Conservation (phyloP, 2,113 vertebrate genomes). For the Hassar affinis region DNA sequence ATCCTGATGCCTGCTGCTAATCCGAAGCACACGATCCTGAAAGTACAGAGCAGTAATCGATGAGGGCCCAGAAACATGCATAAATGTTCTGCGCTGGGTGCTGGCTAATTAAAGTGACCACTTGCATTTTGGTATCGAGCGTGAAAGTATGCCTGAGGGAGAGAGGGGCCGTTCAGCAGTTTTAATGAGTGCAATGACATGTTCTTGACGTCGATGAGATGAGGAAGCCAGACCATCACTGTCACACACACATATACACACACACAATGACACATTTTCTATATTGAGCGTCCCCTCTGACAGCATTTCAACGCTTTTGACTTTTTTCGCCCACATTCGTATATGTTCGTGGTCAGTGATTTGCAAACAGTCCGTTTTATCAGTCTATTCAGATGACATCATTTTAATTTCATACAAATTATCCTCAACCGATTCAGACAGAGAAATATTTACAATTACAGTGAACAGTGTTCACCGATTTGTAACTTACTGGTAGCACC, state of each 20-base stretch:
- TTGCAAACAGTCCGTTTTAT: not conserved
- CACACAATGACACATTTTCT: slow-evolving; percentile 64
- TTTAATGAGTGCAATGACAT: slow-evolving; percentile 73
- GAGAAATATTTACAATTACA: not conserved
- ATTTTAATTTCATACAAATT: not conserved
- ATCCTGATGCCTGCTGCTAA: slow-evolving; percentile 1
- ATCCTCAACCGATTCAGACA: not conserved
- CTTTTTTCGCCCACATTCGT: not conserved
- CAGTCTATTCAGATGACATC: not conserved
- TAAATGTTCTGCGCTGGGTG: slow-evolving; percentile 46
- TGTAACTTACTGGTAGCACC: not conserved
- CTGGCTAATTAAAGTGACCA: slow-evolving; percentile 49
- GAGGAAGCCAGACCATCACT: slow-evolving; percentile 63
- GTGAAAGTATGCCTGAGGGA: slow-evolving; percentile 44
- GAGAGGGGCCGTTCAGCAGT: slow-evolving; percentile 55
- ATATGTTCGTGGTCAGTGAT: not conserved
- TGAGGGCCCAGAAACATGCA: slow-evolving; percentile 35
- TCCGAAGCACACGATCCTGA: slow-evolving; percentile 3
- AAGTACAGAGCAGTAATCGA: slow-evolving; percentile 46
- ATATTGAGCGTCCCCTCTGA: slow-evolving; percentile 64
- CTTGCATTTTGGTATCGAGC: slow-evolving; percentile 51
- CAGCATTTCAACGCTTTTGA: slow-evolving; percentile 39
- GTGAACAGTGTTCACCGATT: slow-evolving; percentile 11
- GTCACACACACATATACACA: slow-evolving; percentile 50
- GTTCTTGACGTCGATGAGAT: slow-evolving; percentile 63